These are phyloP conservation scores for Cinclus cinclus DNA, from an alignment of 2,113 vertebrate species.

Conservation along the genomic window DNA sequence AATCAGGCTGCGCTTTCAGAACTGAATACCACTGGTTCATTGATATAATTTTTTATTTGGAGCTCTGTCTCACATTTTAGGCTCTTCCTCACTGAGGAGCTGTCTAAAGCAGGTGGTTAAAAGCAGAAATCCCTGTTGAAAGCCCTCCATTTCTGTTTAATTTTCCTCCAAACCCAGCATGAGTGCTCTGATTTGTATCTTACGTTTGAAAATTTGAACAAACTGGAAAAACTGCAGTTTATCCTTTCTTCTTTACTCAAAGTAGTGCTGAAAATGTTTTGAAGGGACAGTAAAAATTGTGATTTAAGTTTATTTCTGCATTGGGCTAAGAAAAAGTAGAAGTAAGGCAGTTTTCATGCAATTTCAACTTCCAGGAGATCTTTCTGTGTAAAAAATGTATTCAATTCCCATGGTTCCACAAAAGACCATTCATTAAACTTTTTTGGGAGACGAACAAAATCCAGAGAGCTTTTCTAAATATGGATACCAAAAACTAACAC, in stretches of 20 bases:
- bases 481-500: neutral
- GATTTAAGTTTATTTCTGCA: neutral
- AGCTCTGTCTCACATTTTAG: neutral
- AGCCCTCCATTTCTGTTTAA: neutral
- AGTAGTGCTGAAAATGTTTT: neutral
- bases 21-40: neutral
- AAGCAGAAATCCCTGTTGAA: neutral
- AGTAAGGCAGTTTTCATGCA: neutral
- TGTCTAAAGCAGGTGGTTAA: neutral
- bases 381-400: neutral
- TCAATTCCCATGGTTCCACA: neutral
- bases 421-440: neutral
- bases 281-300: neutral
- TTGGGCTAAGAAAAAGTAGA: neutral
- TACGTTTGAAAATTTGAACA: neutral
- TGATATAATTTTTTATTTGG: neutral
- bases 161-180: neutral
- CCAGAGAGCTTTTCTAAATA: neutral
- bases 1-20: neutral
- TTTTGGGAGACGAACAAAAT: neutral
- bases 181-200: neutral
- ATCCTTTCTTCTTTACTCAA: neutral
- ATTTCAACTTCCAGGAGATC: neutral
- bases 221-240: neutral
- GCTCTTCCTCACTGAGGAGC: neutral